These are phyloP conservation scores for Drosophila mayri DNA, from an alignment of 1,140 invertebrate species.

Conservation along the genomic window DNA sequence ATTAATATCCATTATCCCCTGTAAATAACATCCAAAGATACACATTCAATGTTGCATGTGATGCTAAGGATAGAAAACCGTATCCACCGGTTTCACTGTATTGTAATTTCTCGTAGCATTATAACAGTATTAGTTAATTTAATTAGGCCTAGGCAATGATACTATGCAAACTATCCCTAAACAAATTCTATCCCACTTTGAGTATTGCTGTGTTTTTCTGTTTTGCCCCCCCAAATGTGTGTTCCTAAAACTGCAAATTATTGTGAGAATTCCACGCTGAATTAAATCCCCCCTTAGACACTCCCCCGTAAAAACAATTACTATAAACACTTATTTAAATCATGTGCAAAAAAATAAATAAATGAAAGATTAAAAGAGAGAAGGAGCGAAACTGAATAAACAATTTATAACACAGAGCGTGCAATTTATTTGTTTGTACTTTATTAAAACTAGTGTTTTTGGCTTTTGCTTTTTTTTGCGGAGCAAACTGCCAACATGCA, in stretches of 20 bases:
- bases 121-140: slow-evolving; percentile 83
- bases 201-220: slow-evolving; percentile 25
- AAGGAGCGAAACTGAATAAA: slow-evolving; percentile 63
- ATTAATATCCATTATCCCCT: slow-evolving; percentile 19
- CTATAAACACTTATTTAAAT: slow-evolving; percentile 73
- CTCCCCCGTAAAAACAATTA: slow-evolving; percentile 46
- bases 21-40: slow-evolving; percentile 54
- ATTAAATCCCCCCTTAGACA: slow-evolving; percentile 54
- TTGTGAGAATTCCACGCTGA: slow-evolving; percentile 70
- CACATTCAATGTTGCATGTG: slow-evolving; percentile 62
- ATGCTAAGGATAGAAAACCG: slow-evolving; percentile 49
- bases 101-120: slow-evolving; percentile 63
- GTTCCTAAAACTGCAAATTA: slow-evolving; percentile 73
- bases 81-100: slow-evolving; percentile 46
- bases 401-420: slow-evolving; percentile 75
- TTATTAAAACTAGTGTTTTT: slow-evolving; percentile 14
- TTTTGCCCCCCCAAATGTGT: slow-evolving; percentile 27
- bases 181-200: not conserved
- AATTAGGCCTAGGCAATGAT: slow-evolving; percentile 65
- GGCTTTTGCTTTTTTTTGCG: not conserved
- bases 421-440: slow-evolving; percentile 23
- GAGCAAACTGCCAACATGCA: slow-evolving; percentile 25
- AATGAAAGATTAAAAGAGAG: slow-evolving; percentile 6
- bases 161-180: slow-evolving; percentile 23
- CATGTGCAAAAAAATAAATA: slow-evolving; percentile 70